Base-by-base conservation (phyloP, 2,888 invertebrate species). In the Nymphalis c-album region DNA sequence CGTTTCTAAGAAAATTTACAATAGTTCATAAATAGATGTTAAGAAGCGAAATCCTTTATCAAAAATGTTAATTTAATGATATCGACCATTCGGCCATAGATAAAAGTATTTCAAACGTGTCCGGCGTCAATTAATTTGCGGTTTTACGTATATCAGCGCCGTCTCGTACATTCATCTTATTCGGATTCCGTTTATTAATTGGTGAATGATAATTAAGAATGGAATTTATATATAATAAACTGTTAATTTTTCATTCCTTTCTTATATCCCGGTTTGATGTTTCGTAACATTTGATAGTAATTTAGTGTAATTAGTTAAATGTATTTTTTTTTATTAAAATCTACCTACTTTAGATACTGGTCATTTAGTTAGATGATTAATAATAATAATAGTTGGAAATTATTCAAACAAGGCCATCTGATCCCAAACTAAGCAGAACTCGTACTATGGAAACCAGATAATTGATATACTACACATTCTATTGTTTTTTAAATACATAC, bases 51-150 rank as follows among this genome's bases (percentile, higher is more conserved):
- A 13, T 45, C 60, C 53, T 65, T 51, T 63, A 63, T 57, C 63
- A 60, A 59, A 62, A 50, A 67, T 67, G 67, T 53, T 62, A 67
- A 67, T 67, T 57, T 31, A 22, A 67, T 51, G n/a, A 58, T 58
- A 50, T 67, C 57, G 18, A 20, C 53, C 48, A 67, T 59, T 59
- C 45, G 55, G 55, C 17, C 55, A 22, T 18, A 35, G 45, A 59
- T 62, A 60, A 60, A 64, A 67, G 59, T 68, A 68, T 64, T 67
- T 64, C 62, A 62, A 64, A 62, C 59, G 35, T 35, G 47, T 70
- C 70, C 70, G 70, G 68, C 40, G 40, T 26, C 64, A 35, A 64
- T 64, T 55, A 68, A 68, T 63, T 68, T 68, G 70, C 64, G 68
- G 68, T 57, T 64, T 61, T 64, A 58, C 67, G 53, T 60, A 59